phyloP scores from a whole-genome alignment of 2,888 invertebrate species.

The Perdita meconis region DNA sequence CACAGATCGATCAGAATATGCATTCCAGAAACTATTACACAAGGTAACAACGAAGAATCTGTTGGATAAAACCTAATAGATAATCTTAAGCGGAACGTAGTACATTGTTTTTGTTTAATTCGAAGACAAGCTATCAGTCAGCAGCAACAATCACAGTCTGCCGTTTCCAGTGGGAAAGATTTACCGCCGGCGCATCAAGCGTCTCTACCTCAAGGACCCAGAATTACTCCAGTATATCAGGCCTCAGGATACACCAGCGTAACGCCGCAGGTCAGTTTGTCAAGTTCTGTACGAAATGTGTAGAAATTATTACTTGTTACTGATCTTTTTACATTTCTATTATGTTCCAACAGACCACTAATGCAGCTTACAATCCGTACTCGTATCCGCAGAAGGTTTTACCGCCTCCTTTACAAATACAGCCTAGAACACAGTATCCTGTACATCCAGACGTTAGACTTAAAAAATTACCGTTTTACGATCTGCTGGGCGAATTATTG shows the following conservation, averaged over 20 bases:
- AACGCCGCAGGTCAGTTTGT: conserved; percentile 76
- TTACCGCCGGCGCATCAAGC: conserved; percentile 83
- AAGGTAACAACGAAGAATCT: conserved; percentile 46
- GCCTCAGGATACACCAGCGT: conserved; percentile 78
- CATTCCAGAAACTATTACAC: conserved; percentile 79
- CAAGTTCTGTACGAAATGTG: background rate
- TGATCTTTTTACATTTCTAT: background rate
- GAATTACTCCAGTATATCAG: conserved; percentile 78
- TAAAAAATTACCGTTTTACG: conserved; percentile 96
- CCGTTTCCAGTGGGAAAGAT: conserved; percentile 77
- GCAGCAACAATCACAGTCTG: conserved; percentile 77
- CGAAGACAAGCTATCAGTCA: conserved; percentile 81
- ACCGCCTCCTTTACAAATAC: conserved; percentile 75
- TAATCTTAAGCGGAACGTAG: background rate
- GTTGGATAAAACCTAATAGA: background rate
- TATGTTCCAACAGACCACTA: conserved; percentile 64
- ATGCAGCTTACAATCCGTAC: conserved; percentile 75
- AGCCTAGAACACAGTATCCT: conserved; percentile 86
- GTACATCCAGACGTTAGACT: conserved; percentile 97
- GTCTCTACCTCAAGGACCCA: conserved; percentile 80
- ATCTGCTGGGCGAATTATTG: conserved; percentile 93
- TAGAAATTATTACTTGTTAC: background rate
- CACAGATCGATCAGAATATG: conserved; percentile 81
- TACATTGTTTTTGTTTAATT: conserved; percentile 18
- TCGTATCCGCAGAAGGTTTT: conserved; percentile 79